A percentile compares a stretch with the other conserved stretches of the same genome.
Evolutionary conservation across 2,888 invertebrate genomes (phyloP).

Genomic region (Scaptomyza tumidula): DNA sequence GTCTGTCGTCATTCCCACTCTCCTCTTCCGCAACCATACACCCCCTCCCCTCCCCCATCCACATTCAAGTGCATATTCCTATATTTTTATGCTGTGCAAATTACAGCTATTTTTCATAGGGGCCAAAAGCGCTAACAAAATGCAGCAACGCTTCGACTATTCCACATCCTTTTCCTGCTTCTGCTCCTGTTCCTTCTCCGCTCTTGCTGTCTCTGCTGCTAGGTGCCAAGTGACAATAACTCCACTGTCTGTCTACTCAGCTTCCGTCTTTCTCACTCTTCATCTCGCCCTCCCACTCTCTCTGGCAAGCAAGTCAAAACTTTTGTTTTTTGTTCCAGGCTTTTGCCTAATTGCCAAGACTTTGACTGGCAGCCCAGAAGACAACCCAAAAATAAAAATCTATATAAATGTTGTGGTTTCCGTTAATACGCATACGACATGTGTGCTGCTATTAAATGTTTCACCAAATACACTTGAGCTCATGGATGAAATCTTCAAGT

Average conservation of each 20-base stretch:
- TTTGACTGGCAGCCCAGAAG: constrained; percentile 40
- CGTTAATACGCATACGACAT: constrained; percentile 64
- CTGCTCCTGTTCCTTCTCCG: constrained; percentile 4
- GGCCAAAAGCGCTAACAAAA: constrained; percentile 70
- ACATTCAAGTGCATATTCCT: constrained; percentile 49
- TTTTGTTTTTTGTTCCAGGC: constrained; percentile 60
- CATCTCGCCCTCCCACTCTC: neutral
- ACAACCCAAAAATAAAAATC: constrained; percentile 41
- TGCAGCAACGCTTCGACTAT: constrained; percentile 55
- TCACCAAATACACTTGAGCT: constrained; percentile 33
- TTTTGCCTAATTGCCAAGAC: constrained; percentile 72
- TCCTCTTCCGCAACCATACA: neutral
- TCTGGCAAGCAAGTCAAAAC: constrained; percentile 20
- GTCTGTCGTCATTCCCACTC: constrained; percentile 1
- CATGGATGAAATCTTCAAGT: neutral
- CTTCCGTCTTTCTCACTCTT: constrained; percentile 3
- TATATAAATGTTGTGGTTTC: constrained; percentile 47
- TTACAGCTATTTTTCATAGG: constrained; percentile 80
- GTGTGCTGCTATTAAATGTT: constrained; percentile 51
- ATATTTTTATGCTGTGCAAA: constrained; percentile 80
- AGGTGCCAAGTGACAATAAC: constrained; percentile 79
- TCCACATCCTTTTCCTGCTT: constrained; percentile 29
- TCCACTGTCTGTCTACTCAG: constrained; percentile 58
- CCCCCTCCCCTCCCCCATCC: neutral
- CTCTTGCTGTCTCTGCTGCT: constrained; percentile 40